Conservation (phyloP, 1,140 invertebrate species). For the Stegodyphus mimosarum region DNA sequence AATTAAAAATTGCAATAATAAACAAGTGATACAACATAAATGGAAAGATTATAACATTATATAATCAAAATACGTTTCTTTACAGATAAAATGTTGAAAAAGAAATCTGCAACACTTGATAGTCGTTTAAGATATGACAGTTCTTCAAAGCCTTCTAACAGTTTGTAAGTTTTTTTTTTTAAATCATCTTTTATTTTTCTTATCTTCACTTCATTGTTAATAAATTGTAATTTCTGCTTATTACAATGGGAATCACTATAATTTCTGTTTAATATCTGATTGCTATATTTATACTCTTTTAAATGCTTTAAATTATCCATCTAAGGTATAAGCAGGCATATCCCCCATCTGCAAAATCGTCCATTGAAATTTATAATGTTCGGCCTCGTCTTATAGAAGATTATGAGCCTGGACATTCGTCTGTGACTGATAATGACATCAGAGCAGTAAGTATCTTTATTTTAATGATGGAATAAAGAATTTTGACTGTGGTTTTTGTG, state of each 20-base stretch:
- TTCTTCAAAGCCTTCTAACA: neutral
- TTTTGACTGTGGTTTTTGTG: too few relatives aligned
- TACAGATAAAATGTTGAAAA: conserved; percentile 30
- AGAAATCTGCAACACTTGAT: conserved; percentile 39
- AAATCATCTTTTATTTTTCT: neutral
- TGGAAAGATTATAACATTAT: too few relatives aligned
- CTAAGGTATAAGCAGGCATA: conserved; percentile 14
- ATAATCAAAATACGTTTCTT: neutral
- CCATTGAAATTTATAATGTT: conserved; percentile 48
- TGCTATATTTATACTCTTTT: neutral
- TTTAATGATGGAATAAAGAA: too few relatives aligned
- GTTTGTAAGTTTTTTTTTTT: conserved; percentile 5
- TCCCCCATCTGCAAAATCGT: conserved; percentile 38
- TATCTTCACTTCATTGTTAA: neutral
- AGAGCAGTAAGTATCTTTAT: too few relatives aligned
- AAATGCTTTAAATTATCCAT: neutral
- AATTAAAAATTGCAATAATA: too few relatives aligned
- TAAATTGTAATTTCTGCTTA: neutral
- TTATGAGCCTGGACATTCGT: conserved; percentile 90
- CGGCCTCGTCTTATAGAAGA: conserved; percentile 69
- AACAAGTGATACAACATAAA: too few relatives aligned
- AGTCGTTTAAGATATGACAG: conserved; percentile 16
- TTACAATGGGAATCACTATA: neutral
- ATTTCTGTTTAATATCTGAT: neutral
- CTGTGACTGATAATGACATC: conserved; percentile 85